A percentile compares a stretch with the other conserved stretches of the same genome.
These are phyloP conservation scores for Papilio polytes DNA, from an alignment of 1,140 invertebrate species.

Conservation along the genomic window DNA sequence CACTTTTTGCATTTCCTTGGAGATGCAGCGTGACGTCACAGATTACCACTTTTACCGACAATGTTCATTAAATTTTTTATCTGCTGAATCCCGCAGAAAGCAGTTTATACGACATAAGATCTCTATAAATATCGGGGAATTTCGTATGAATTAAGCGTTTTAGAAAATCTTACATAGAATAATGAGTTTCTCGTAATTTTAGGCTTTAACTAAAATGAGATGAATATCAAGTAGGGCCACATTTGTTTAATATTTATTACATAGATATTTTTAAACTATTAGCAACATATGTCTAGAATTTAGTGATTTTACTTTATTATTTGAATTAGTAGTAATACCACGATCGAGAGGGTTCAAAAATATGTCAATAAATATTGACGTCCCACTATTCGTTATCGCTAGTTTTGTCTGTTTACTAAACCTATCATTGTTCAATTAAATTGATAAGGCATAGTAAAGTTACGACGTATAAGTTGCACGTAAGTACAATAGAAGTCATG, in stretches of 20 bases:
- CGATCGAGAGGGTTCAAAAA: not conserved
- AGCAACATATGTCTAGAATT: not conserved
- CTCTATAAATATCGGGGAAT: not conserved
- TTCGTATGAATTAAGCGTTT: no score
- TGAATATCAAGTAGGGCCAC: no score
- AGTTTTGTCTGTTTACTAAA: not conserved
- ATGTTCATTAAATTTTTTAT: not conserved
- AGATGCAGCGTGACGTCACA: conserved; percentile 21
- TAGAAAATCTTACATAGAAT: no score
- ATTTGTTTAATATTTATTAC: no score
- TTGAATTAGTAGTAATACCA: not conserved
- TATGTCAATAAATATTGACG: conserved; percentile 11
- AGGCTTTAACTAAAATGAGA: no score
- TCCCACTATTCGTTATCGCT: conserved; percentile 1
- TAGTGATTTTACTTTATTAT: not conserved
- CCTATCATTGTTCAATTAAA: not conserved
- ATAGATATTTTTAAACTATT: not conserved
- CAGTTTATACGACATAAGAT: not conserved
- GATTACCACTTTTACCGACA: conserved; percentile 14
- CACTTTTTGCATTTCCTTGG: conserved; percentile 33
- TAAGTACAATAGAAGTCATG: not conserved
- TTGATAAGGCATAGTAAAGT: not conserved
- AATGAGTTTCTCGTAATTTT: no score
- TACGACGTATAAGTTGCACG: not conserved
- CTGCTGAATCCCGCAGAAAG: not conserved